A percentile compares a stretch with the other conserved stretches of the same genome.
phyloP scores from a whole-genome alignment of 2,888 invertebrate genomes.

The Eupithecia tripunctaria region DNA sequence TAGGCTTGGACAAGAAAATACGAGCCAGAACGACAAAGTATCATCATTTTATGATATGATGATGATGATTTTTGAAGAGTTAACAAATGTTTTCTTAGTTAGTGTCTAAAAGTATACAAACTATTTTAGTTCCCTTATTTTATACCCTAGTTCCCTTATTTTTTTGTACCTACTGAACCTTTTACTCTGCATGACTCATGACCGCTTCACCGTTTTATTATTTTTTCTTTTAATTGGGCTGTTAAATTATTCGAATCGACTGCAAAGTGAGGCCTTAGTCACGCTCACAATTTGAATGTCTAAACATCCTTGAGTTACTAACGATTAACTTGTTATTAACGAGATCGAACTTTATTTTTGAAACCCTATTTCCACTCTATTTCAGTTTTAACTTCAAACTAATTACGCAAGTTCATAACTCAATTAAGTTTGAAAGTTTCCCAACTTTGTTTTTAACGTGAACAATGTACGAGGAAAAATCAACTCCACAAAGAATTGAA shows the following conservation, averaged over 20 bases:
- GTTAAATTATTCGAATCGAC: conserved; percentile 56
- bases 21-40: no score
- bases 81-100: no score
- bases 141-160: no score
- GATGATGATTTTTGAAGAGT: no score
- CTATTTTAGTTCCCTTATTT: no score
- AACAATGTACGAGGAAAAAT: background rate
- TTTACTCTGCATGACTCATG: background rate
- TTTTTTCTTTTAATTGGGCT: conserved; percentile 55
- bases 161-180: background rate
- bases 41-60: no score
- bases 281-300: conserved; percentile 37
- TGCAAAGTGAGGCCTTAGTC: conserved; percentile 48
- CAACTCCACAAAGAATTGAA: background rate
- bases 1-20: no score
- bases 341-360: conserved; percentile 6
- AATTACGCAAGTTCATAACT: conserved; percentile 2
- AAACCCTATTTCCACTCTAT: background rate
- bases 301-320: conserved; percentile 8
- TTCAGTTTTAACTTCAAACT: conserved; percentile 9
- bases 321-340: conserved; percentile 30
- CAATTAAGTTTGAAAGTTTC: conserved; percentile 7
- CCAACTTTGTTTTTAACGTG: background rate
- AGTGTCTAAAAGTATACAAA: no score
- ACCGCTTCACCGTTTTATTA: conserved; percentile 19